Percentiles rank a stretch among this genome's conserved stretches.
Conservation (phyloP, 2,113 vertebrate species). For the Coryphaenoides rupestris region DNA sequence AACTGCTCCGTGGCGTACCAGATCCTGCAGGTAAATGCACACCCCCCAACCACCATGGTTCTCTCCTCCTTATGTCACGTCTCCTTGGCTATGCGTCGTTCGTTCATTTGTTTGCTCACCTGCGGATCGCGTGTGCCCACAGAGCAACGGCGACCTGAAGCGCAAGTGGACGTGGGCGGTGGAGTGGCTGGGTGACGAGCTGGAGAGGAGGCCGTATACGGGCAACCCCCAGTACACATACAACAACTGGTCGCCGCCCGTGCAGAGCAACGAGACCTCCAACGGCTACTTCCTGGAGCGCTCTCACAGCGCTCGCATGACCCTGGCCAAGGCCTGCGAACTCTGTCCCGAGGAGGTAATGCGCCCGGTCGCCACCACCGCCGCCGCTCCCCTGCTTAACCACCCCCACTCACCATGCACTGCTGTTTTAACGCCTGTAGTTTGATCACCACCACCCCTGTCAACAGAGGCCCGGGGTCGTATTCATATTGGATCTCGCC, state of each 20-base stretch:
- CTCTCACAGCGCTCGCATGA: slow-evolving; percentile 98
- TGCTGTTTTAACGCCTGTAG: neutral
- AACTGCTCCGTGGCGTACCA: slow-evolving; percentile 98
- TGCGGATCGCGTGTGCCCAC: slow-evolving; percentile 26
- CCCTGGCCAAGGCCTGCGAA: slow-evolving; percentile 98
- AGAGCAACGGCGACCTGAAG: slow-evolving; percentile 98
- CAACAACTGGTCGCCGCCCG: slow-evolving; percentile 98
- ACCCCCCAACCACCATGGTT: slow-evolving; percentile 1
- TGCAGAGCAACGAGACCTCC: slow-evolving; percentile 98
- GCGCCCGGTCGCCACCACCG: neutral
- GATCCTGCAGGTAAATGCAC: slow-evolving; percentile 92
- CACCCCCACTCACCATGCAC: neutral
- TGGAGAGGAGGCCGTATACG: slow-evolving; percentile 94
- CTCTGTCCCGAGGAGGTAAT: slow-evolving; percentile 97
- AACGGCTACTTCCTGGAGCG: slow-evolving; percentile 99
- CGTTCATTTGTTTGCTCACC: no score
- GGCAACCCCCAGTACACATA: slow-evolving; percentile 98
- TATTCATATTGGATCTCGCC: no score
- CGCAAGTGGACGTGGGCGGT: slow-evolving; percentile 99
- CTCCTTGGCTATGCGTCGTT: slow-evolving; percentile 13
- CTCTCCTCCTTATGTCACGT: neutral
- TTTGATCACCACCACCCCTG: neutral
- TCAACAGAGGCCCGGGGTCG: no score
- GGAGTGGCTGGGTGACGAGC: slow-evolving; percentile 97
- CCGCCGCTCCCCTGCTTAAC: no score